Base-by-base conservation (phyloP, 1,140 invertebrate species). In the Tetramorium simillimum region DNA sequence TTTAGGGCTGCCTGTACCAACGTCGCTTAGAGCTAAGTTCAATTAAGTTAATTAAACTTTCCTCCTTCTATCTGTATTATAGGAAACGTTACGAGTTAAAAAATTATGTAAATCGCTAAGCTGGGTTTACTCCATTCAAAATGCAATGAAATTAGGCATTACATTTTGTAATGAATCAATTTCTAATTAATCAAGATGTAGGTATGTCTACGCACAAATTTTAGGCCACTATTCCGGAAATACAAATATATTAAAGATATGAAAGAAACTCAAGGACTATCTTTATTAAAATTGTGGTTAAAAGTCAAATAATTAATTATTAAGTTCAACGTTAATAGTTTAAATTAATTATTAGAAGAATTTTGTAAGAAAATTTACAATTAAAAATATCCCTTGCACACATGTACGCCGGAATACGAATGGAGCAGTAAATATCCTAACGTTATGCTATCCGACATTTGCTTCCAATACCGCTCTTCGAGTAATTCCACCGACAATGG, bases 41-140 rank as follows among this genome's bases (percentile, higher is more conserved):
- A 43, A 70, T 82, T 73, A 58, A 84, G 69, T 84, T 46, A 73
- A 82, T 82, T 75, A 75, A 24, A 75, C 72, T 75, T 60, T 73
- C 21, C 40, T 60, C 14, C 72, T 60, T 60, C 40, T 40, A 21
- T 37, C 16, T n/a, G 21, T 46, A 46, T n/a, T 49, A 33, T 37
- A 49, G 60, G 12, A 49, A 65, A n/a, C n/a, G 28, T 6, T 58
- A 24, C 24, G 14, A 28, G 14, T 58, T 76, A 18, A 65, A 46
- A 65, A 78, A 21, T 18, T 14, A 21, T 16, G 14, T 18, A 43
- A 75, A 24, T 76, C 33, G 43, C 1, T 73, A 75, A 43, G 72
- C 9, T 76, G n/a, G 28, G 6, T 37, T 56, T 75, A 60, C 12
- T 60, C 53, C 3, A 18, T 4, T 9, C 21, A 76, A 24, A 76